These are phyloP conservation scores for Oncorhynchus tshawytscha DNA, from an alignment of 2,113 vertebrate species.

Conservation along the genomic window DNA sequence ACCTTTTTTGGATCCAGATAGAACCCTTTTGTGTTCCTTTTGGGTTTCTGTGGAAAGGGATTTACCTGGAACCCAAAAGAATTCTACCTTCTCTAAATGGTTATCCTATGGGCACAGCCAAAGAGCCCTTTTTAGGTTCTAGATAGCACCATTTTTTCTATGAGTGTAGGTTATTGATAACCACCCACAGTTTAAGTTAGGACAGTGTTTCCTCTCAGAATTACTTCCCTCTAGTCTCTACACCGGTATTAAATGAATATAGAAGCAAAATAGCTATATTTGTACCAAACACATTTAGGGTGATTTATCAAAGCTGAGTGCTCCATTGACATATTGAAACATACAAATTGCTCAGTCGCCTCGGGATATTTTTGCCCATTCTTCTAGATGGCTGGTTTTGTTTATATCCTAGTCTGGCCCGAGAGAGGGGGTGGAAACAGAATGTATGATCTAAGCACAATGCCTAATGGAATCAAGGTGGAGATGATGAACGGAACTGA, in stretches of 20 bases:
- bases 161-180: neutral
- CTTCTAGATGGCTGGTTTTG: conserved; percentile 44
- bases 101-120: no score
- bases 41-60: no score
- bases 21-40: no score
- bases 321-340: conserved; percentile 47
- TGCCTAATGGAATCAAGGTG: conserved; percentile 4
- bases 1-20: no score
- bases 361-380: conserved; percentile 61
- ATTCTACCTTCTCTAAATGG: no score
- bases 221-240: neutral
- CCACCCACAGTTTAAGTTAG: no score
- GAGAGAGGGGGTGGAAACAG: conserved; percentile 13
- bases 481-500: conserved; percentile 18
- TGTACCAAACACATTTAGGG: conserved; percentile 28
- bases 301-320: conserved; percentile 57
- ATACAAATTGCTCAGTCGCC: conserved; percentile 38
- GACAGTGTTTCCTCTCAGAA: neutral
- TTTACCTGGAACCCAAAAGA: no score
- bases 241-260: conserved; percentile 25
- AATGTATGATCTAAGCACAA: conserved; percentile 1
- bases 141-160: no score
- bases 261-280: conserved; percentile 29
- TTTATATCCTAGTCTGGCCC: conserved; percentile 42
- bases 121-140: no score